Evolutionary conservation across 2,113 vertebrate species (phyloP).

Genomic region (Theristicus caerulescens): DNA sequence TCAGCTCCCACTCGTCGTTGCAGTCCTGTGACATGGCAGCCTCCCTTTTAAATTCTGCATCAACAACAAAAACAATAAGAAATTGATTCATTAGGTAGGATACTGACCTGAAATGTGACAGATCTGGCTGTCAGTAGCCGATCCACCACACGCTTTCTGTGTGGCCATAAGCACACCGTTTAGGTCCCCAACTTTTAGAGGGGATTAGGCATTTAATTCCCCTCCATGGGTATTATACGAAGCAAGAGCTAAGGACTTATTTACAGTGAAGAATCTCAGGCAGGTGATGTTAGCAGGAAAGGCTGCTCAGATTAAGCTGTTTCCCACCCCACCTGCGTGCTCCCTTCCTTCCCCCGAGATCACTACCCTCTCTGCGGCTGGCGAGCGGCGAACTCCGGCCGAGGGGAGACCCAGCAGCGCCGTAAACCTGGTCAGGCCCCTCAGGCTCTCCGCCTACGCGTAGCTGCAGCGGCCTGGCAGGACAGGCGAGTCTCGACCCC

Average conservation of each 20-base stretch:
- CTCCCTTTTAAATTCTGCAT: not conserved
- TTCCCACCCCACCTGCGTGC: no score
- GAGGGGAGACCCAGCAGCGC: not conserved
- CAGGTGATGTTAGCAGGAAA: not conserved
- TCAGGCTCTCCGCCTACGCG: not conserved
- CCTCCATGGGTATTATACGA: fast-evolving
- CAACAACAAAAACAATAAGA: not conserved
- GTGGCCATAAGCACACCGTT: fast-evolving
- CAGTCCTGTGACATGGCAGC: conserved; percentile 79
- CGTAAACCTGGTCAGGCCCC: fast-evolving
- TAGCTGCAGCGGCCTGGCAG: fast-evolving
- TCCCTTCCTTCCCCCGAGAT: not conserved
- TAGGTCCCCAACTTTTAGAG: not conserved
- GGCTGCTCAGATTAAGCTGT: fast-evolving
- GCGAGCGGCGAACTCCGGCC: not conserved
- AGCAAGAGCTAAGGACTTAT: not conserved
- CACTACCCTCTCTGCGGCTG: fast-evolving
- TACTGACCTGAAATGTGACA: not conserved
- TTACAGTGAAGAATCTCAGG: fast-evolving
- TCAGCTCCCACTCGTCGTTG: conserved; percentile 89
- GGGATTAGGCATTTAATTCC: fast-evolving
- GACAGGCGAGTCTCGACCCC: not conserved
- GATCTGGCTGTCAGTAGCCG: fast-evolving
- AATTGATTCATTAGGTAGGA: fast-evolving
- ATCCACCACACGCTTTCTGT: fast-evolving